Base-by-base conservation (phyloP, 2,888 invertebrate genomes). In the Hypselothyrea guttata region DNA sequence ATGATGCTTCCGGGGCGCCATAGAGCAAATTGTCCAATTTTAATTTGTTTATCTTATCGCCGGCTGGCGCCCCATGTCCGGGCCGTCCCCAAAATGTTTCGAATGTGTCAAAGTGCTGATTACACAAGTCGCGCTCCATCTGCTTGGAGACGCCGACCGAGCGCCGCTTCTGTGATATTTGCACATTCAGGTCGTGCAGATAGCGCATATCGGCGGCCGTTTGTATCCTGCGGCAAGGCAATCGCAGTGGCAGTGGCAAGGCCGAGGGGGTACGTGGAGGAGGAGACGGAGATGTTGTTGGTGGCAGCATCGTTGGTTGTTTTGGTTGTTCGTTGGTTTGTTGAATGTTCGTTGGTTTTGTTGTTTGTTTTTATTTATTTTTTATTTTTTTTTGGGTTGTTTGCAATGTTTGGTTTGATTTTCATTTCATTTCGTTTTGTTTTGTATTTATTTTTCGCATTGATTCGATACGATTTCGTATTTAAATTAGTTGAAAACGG, bases 71-170 rank as follows among this genome's bases (percentile, higher is more conserved):
- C 34, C 90, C 90, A 68, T 90, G 94, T 0, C 96, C 96, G 0
- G 95, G 95, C 41, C 94, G 92, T 18, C 96, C 95, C 96, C 96
- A 96, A 75, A 95, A 91, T 7, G 93, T 92, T 44, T 93, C 93
- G 93, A 95, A 95, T 1, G 95, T 95, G 71, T 92, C 92, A 88
- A 95, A 95, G 87, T 96, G 96, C 66, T 91, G 91, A 46, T 92
- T 91, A 55, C 93, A 93, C 72, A 92, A 92, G 86, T 94, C 94
- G 28, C 92, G 91, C 33, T 95, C 95, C 56, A 81, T 70, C 61
- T 88, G 87, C 64, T 81, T 86, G 9, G 82, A 74, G 46, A 87
- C 65, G 70, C 87, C 86, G 55, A 86, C 74, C 52, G 86, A 87
- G 75, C 91, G 89, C 37, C 91, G 89, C 70, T 92, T 92, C 51